These are phyloP conservation scores for Actinemys pallida DNA, from an alignment of 2,113 vertebrate genomes.

Conservation along the genomic window DNA sequence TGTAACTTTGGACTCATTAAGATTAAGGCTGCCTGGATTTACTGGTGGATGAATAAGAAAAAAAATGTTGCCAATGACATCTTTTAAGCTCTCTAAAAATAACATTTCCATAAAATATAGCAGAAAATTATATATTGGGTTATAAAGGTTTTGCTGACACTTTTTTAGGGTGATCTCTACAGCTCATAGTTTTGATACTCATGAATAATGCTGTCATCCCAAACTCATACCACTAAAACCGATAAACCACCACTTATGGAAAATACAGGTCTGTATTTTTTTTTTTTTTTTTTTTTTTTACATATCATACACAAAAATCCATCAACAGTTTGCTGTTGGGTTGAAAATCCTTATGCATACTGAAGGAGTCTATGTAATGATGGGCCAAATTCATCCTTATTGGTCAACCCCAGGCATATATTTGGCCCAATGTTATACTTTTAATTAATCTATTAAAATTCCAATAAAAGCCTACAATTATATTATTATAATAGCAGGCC, in stretches of 20 bases:
- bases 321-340: neutral
- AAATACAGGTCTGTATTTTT: no score
- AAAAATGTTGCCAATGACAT: neutral
- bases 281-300: no score
- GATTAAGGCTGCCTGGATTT: neutral
- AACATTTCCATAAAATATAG: neutral
- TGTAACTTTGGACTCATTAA: neutral
- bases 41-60: neutral
- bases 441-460: conserved; percentile 11
- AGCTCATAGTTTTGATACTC: neutral
- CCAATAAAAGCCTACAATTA: neutral
- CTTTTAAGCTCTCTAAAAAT: neutral
- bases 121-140: neutral
- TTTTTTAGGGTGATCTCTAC: neutral
- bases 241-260: neutral
- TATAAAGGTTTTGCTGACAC: neutral
- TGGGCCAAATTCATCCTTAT: no score
- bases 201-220: neutral
- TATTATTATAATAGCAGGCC: neutral
- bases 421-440: neutral
- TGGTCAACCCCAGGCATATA: neutral
- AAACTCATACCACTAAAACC: neutral
- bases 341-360: neutral
- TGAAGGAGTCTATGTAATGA: neutral
- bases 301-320: neutral